Base-by-base conservation (phyloP, 2,113 vertebrate species). In the Megaceryle maxima region DNA sequence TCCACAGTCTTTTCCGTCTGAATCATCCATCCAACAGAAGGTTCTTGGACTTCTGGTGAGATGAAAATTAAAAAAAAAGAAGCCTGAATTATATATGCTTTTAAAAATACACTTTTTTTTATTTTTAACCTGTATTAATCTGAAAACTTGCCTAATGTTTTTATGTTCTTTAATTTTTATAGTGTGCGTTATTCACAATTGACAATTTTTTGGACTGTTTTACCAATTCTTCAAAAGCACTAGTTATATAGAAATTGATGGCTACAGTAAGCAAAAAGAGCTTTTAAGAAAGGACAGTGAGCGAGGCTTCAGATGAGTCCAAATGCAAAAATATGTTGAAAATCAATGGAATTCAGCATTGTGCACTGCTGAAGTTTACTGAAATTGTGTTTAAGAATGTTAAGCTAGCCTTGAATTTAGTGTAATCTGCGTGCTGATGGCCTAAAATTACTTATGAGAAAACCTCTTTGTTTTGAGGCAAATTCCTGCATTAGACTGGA, bases 21-120 rank as follows among this genome's bases (percentile, higher is more conserved):
- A 99, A 94, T 99, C 99, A 46, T 99, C 99, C 79, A 99, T 99
- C 87, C 99, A 99, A 94, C 99, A 99, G 98, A 99, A 99, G 94
- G 99, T 99, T 96, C 98, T 99, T 77, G 99, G 99, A 56, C 98
- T 99, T 96, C 91, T 99, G 99, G 99, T 99, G 96, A 99, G 99
- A 94, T 78, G 26, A 76, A 84, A 22, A 57, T 68, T 16, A 35
- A 57, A 48, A 57, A n/a, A 43, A 57, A 21, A 11, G 8, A 31
- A 17, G 1, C 28, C 13, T 72, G 18, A 73, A 55, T 74, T 33
- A 73, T 0, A 22, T 67, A 17, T 53, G 51, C 2, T 48, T 62
- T 9, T 13, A 16, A 81, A 37, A 19, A 26, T 53, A 25, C 11
- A 29, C 12, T 1, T 24, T 60, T 75, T 67, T 50, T 25, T 9